phyloP scores from a whole-genome alignment of 2,797 vertebrate genomes.

The Onychomys arenicola region DNA sequence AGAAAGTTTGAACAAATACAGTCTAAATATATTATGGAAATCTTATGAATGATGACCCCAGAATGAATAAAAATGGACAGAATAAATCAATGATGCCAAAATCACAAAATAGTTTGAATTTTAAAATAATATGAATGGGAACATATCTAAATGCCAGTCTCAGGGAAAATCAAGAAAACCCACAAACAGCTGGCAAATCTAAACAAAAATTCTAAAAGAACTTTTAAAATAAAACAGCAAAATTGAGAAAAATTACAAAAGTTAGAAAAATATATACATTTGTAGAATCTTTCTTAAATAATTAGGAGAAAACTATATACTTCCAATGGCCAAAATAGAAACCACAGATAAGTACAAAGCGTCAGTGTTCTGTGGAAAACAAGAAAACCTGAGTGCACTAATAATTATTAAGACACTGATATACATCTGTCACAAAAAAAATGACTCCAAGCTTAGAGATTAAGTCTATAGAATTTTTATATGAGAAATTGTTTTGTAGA shows the following conservation, averaged over 20 bases:
- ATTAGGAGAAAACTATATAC: not conserved
- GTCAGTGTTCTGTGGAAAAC: not conserved
- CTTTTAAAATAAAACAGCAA: not conserved
- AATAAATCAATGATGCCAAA: not conserved
- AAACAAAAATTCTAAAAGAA: not conserved
- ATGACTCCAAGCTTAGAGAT: not conserved
- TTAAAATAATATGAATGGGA: not conserved
- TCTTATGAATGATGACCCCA: not conserved
- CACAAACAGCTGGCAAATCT: not conserved
- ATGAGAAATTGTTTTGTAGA: not conserved
- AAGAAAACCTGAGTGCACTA: not conserved
- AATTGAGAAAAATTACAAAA: not conserved
- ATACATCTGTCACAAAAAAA: not conserved
- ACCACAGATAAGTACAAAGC: not conserved
- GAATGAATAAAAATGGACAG: not conserved
- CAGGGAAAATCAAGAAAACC: not conserved
- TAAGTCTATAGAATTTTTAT: not conserved
- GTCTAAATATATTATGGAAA: not conserved
- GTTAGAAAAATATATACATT: not conserved
- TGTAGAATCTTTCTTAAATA: not conserved
- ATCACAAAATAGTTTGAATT: not conserved
- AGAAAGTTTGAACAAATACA: not conserved
- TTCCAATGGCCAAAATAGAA: not conserved
- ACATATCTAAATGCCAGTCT: not conserved
- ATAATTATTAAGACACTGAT: not conserved